Conservation (phyloP, 2,888 invertebrate genomes). For the Phrixothrix hirtus region DNA sequence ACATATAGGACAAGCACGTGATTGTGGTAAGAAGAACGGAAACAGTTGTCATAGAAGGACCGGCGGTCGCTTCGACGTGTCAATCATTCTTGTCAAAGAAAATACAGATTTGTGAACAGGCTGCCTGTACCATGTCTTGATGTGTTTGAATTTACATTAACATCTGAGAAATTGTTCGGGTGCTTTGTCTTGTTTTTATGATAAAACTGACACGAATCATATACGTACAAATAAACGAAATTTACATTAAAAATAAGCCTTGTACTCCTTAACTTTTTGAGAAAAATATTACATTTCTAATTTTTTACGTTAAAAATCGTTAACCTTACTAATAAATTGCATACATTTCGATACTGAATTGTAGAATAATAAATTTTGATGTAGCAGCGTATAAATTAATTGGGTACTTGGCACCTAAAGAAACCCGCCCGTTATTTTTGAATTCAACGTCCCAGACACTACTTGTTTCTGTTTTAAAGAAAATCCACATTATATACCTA, state of each 20-base stretch:
- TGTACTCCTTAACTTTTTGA: too few relatives aligned
- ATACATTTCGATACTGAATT: too few relatives aligned
- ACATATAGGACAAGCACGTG: slow-evolving; percentile 31
- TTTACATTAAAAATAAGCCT: background rate
- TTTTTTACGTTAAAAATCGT: too few relatives aligned
- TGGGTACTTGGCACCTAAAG: too few relatives aligned
- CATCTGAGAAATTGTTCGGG: background rate
- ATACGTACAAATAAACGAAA: background rate
- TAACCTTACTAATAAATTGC: too few relatives aligned
- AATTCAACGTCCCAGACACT: too few relatives aligned
- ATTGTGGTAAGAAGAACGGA: slow-evolving; percentile 40
- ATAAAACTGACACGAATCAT: background rate
- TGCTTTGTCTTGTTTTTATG: background rate
- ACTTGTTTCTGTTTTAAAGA: too few relatives aligned
- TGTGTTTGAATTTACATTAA: slow-evolving; percentile 8
- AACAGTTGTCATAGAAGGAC: slow-evolving; percentile 39
- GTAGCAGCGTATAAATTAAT: too few relatives aligned
- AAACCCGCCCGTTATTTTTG: too few relatives aligned
- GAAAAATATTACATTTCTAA: too few relatives aligned
- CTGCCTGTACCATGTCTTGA: slow-evolving; percentile 16
- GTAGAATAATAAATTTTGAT: too few relatives aligned
- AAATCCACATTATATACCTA: too few relatives aligned
- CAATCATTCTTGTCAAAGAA: slow-evolving; percentile 40
- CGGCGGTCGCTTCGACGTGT: slow-evolving; percentile 41
- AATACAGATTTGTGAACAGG: slow-evolving; percentile 27